A percentile compares a stretch with the other conserved stretches of the same genome.
Evolutionary conservation across 2,113 vertebrate genomes (phyloP).

Genomic region (Carollia perspicillata): DNA sequence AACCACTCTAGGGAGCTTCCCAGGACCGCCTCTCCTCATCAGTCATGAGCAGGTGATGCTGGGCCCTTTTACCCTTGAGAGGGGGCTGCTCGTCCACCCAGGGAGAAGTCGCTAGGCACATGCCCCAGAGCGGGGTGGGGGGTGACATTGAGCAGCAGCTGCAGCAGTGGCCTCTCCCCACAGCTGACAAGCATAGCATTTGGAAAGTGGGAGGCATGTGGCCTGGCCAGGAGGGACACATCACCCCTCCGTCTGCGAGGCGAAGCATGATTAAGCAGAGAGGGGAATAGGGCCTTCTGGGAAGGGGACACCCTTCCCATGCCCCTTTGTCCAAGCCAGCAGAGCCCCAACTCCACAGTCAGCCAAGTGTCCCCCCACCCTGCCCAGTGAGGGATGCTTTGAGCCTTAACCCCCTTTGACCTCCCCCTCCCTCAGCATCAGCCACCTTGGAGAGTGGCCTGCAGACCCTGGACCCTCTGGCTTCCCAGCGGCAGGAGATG

Average conservation of each 20-base stretch:
- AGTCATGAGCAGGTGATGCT: no score
- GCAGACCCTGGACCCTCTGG: neutral
- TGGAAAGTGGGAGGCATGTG: rapidly evolving
- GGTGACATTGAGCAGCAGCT: neutral
- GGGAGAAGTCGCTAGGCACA: neutral
- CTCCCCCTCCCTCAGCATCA: neutral
- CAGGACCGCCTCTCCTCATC: neutral
- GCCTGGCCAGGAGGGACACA: neutral
- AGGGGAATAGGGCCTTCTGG: neutral
- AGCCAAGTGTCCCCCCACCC: neutral
- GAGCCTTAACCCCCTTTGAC: neutral
- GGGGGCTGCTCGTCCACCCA: rapidly evolving
- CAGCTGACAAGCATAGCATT: neutral
- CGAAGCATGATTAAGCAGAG: neutral
- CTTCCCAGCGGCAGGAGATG: neutral
- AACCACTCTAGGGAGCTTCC: neutral
- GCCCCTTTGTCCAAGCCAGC: neutral
- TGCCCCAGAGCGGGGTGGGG: neutral
- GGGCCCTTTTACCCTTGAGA: neutral
- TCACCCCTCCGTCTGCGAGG: neutral
- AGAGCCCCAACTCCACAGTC: neutral
- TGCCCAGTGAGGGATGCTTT: neutral
- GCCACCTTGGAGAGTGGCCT: neutral
- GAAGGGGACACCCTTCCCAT: neutral
- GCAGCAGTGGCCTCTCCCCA: rapidly evolving